These are phyloP conservation scores for Notolepis coatsorum DNA, from an alignment of 2,797 vertebrate genomes.

Conservation along the genomic window DNA sequence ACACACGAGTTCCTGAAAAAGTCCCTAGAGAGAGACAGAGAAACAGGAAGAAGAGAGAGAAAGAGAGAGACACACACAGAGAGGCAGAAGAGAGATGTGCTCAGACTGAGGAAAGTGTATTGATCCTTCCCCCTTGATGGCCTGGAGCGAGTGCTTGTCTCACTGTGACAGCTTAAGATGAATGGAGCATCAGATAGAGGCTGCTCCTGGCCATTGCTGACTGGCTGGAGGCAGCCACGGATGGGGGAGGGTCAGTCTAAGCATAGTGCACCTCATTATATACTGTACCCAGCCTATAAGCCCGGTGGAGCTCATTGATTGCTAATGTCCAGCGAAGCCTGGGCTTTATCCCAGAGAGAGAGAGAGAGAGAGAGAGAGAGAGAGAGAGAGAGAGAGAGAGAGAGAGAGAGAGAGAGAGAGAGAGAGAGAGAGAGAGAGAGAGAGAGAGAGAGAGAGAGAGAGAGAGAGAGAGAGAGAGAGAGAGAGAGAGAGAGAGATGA, in stretches of 20 bases:
- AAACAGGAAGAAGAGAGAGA: slow-evolving; percentile 13
- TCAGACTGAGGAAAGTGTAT: slow-evolving; percentile 59
- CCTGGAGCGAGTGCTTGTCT: slow-evolving; percentile 53
- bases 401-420: no score
- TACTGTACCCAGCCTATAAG: slow-evolving; percentile 70
- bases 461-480: no score
- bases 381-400: no score
- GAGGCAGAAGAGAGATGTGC: slow-evolving; percentile 54
- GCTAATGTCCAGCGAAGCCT: slow-evolving; percentile 60
- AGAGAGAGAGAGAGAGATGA: no score
- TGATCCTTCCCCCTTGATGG: slow-evolving; percentile 63
- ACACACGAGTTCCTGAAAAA: no score
- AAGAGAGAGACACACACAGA: slow-evolving; percentile 30
- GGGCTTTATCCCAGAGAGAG: slow-evolving; percentile 53
- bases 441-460: no score
- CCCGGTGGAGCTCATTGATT: slow-evolving; percentile 76
- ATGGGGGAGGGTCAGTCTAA: slow-evolving; percentile 39
- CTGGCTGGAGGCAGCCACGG: not conserved
- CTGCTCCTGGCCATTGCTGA: slow-evolving; percentile 36
- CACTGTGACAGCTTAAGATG: slow-evolving; percentile 60
- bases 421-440: no score
- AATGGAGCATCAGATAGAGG: slow-evolving; percentile 53
- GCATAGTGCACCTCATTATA: slow-evolving; percentile 66
- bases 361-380: no score
- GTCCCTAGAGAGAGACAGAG: not conserved